Conservation (phyloP, 2,113 vertebrate species). For the Echinops telfairi region DNA sequence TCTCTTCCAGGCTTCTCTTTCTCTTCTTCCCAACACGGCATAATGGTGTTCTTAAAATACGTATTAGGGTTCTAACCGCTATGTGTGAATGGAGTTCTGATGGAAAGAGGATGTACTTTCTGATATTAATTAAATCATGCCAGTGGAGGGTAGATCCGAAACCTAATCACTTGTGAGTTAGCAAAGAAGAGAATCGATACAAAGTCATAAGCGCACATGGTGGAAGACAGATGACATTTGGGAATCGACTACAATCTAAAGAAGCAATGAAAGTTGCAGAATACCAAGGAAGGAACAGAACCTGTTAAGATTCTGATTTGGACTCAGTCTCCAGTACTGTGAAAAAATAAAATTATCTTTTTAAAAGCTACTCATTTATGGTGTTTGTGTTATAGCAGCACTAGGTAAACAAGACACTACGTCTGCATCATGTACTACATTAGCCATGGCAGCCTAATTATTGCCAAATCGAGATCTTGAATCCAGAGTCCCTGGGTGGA, state of each 20-base stretch:
- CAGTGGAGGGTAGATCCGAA: neutral
- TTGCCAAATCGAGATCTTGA: neutral
- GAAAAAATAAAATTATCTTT: neutral
- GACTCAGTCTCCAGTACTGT: neutral
- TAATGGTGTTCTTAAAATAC: neutral
- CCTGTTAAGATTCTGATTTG: neutral
- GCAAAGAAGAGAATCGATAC: neutral
- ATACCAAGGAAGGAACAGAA: neutral
- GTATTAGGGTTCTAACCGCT: neutral
- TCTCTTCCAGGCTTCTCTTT: neutral
- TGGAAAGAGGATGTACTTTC: neutral
- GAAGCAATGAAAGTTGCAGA: neutral
- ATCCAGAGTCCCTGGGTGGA: neutral
- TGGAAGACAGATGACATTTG: neutral
- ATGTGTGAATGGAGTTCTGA: neutral
- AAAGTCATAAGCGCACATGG: neutral
- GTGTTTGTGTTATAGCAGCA: neutral
- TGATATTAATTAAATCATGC: neutral
- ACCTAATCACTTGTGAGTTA: neutral
- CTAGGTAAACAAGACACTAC: neutral
- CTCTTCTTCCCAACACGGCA: neutral
- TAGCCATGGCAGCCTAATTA: neutral
- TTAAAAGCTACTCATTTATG: neutral
- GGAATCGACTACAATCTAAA: neutral
- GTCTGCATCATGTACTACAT: neutral